Evolutionary conservation across 2,888 invertebrate species (phyloP).

Genomic region (Asteroscopus sphinx): DNA sequence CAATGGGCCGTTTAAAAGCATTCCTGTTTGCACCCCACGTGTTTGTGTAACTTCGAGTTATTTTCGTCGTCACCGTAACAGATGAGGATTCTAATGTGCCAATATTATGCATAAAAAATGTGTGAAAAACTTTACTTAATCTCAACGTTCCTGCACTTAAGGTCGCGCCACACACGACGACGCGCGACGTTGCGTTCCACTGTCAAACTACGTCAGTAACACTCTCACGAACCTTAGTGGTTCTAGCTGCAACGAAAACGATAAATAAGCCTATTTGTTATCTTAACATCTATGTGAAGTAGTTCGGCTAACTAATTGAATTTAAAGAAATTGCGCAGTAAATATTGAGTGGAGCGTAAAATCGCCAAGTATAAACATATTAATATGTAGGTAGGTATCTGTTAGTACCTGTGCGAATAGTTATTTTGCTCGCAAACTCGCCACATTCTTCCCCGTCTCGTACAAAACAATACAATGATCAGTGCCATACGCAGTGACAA

Average conservation of each 20-base stretch:
- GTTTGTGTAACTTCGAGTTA: constrained; percentile 65
- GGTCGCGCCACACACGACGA: constrained; percentile 39
- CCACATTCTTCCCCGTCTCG: constrained; percentile 20
- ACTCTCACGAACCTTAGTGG: constrained; percentile 11
- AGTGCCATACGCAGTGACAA: constrained; percentile 41
- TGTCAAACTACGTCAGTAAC: constrained; percentile 34
- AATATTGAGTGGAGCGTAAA: not conserved
- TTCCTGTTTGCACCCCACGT: constrained; percentile 72
- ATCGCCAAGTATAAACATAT: not conserved
- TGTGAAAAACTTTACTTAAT: constrained; percentile 52
- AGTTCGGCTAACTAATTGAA: constrained; percentile 26
- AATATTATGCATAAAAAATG: constrained; percentile 64
- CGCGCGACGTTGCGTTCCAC: constrained; percentile 15
- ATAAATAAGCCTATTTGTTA: constrained; percentile 35
- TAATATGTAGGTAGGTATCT: not conserved
- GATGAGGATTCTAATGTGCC: constrained; percentile 64
- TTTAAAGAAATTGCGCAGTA: constrained; percentile 17
- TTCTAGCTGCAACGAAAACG: constrained; percentile 22
- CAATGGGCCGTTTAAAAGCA: constrained; percentile 82
- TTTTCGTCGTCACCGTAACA: constrained; percentile 65
- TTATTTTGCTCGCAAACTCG: constrained; percentile 19
- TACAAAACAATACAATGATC: constrained; percentile 52
- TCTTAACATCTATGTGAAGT: constrained; percentile 31
- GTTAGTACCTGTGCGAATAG: not conserved
- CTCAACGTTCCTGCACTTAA: constrained; percentile 41